phyloP scores from a whole-genome alignment of 2,113 vertebrate genomes.

The Tonatia bakeri region DNA sequence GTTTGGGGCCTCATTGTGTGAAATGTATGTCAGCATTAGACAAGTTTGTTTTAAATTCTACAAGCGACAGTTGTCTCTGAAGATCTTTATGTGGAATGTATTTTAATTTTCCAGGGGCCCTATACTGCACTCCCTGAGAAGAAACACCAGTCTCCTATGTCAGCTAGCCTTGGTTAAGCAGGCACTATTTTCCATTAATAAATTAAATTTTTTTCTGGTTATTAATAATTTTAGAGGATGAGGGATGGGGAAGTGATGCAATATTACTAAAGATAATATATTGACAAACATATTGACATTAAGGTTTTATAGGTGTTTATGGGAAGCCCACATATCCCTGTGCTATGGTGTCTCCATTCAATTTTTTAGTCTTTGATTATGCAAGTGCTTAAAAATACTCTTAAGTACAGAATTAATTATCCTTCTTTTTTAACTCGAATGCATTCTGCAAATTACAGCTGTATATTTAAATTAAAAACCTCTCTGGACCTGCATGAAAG shows the following conservation, averaged over 20 bases:
- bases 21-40: not conserved
- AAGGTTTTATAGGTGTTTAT: not conserved
- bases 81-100: not conserved
- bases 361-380: slow-evolving; percentile 49
- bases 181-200: not conserved
- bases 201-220: not conserved
- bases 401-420: slow-evolving; percentile 65
- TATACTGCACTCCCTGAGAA: not conserved
- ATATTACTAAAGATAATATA: not conserved
- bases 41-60: not conserved
- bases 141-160: not conserved
- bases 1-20: not conserved
- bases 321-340: not conserved
- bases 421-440: slow-evolving; percentile 24
- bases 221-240: not conserved
- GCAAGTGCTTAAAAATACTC: slow-evolving; percentile 16
- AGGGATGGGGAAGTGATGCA: not conserved
- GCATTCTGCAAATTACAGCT: slow-evolving; percentile 43
- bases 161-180: not conserved
- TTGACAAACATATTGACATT: not conserved
- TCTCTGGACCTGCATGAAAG: not conserved
- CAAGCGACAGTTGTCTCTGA: not conserved
- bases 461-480: slow-evolving; percentile 56
- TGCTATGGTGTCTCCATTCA: not conserved
- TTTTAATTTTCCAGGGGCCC: not conserved